These are phyloP conservation scores for Erethizon dorsatum DNA, from an alignment of 2,797 vertebrate species.

Conservation along the genomic window DNA sequence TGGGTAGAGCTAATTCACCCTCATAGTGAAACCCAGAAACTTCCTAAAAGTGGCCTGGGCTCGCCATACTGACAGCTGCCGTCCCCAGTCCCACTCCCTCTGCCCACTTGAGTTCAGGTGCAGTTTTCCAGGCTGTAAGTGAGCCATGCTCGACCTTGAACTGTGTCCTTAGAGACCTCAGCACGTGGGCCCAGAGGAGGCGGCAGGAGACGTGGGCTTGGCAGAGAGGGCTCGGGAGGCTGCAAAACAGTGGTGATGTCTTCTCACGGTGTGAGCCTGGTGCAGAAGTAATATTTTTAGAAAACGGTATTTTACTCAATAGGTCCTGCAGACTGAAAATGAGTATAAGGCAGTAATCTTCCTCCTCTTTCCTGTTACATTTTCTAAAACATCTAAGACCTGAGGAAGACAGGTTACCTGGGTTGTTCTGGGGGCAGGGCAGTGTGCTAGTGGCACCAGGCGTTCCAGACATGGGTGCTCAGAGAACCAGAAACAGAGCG, in stretches of 20 bases:
- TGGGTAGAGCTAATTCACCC: neutral
- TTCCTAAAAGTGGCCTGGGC: neutral
- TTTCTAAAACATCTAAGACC: conserved; percentile 1
- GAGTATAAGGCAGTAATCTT: neutral
- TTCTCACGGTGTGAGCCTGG: neutral
- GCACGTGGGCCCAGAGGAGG: neutral
- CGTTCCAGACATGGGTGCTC: neutral
- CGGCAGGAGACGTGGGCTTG: neutral
- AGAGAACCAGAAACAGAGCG: neutral
- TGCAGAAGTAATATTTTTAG: neutral
- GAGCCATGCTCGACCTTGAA: neutral
- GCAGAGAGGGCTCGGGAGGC: neutral
- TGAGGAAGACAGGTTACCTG: neutral
- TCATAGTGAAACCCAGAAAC: neutral
- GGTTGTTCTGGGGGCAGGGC: too few relatives aligned
- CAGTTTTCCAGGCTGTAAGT: neutral
- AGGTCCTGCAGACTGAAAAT: neutral
- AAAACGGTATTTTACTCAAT: neutral
- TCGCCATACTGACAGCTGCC: neutral
- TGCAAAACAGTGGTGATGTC: accelerated
- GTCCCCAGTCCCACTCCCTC: neutral
- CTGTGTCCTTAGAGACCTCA: neutral
- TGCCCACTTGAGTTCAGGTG: neutral
- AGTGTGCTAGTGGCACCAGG: neutral
- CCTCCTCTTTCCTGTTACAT: neutral